These are phyloP conservation scores for Rhingia campestris DNA, from an alignment of 2,888 invertebrate species.

Conservation along the genomic window DNA sequence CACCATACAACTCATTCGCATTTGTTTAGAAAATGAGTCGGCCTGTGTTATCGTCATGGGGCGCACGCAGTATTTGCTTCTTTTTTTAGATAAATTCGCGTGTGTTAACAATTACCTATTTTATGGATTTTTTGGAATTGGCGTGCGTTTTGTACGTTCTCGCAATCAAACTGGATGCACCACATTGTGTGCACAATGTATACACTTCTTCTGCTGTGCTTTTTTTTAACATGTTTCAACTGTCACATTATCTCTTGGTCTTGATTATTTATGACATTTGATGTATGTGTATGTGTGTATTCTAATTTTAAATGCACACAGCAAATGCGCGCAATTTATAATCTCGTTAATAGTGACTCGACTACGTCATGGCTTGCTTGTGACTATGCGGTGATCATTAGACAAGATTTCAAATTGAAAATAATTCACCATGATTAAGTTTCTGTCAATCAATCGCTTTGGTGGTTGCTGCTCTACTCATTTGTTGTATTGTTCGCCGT, in stretches of 20 bases:
- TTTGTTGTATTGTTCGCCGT: slow-evolving; percentile 27
- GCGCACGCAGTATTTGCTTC: slow-evolving; percentile 30
- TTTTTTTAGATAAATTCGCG: slow-evolving; percentile 48
- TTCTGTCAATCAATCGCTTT: slow-evolving; percentile 49
- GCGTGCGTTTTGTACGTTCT: slow-evolving; percentile 42
- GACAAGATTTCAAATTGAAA: slow-evolving; percentile 39
- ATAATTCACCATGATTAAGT: slow-evolving; percentile 29
- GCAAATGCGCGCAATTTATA: slow-evolving; percentile 37
- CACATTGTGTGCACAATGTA: slow-evolving; percentile 18
- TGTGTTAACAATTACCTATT: slow-evolving; percentile 64
- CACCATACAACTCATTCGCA: background rate
- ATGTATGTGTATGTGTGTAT: background rate
- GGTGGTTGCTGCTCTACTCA: slow-evolving; percentile 9
- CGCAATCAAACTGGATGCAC: slow-evolving; percentile 14
- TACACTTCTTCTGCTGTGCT: background rate
- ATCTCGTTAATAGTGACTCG: slow-evolving; percentile 38
- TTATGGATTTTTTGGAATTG: slow-evolving; percentile 56
- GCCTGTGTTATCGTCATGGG: slow-evolving; percentile 35
- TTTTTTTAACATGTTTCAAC: too few species aligned
- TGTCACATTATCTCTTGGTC: slow-evolving; percentile 11
- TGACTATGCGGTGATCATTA: slow-evolving; percentile 14
- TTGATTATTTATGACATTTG: slow-evolving; percentile 8
- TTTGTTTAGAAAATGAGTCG: slow-evolving; percentile 22
- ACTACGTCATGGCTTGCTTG: background rate
- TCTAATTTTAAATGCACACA: slow-evolving; percentile 9